A percentile compares a stretch with the other conserved stretches of the same genome.
Conservation (phyloP, 1,140 invertebrate species). For the Solenopsis fugax region DNA sequence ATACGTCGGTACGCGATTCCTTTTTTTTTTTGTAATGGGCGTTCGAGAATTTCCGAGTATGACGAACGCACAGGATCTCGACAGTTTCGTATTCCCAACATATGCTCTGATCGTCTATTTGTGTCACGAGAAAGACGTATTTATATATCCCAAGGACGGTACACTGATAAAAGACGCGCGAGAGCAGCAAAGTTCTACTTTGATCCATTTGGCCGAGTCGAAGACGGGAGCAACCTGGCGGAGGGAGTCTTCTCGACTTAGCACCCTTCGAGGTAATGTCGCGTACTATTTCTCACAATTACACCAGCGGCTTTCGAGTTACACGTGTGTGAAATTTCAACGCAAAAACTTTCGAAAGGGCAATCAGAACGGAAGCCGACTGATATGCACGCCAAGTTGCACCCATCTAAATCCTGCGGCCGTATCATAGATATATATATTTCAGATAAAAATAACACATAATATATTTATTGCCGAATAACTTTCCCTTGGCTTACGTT, state of each 20-base stretch:
- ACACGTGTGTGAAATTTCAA: slow-evolving; percentile 67
- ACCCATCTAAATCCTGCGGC: slow-evolving; percentile 29
- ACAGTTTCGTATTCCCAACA: slow-evolving; percentile 18
- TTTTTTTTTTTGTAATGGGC: not conserved
- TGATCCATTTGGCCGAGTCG: slow-evolving; percentile 53
- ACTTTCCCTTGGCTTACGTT: not conserved
- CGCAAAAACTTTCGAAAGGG: slow-evolving; percentile 71
- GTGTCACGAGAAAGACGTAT: slow-evolving; percentile 36
- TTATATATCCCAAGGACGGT: slow-evolving; percentile 46
- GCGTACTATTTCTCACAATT: slow-evolving; percentile 52
- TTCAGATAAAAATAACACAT: slow-evolving; percentile 12
- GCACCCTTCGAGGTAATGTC: slow-evolving; percentile 52
- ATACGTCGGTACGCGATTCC: not conserved
- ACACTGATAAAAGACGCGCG: slow-evolving; percentile 42
- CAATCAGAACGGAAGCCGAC: slow-evolving; percentile 70
- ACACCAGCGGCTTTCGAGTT: slow-evolving; percentile 39
- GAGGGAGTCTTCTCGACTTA: slow-evolving; percentile 54
- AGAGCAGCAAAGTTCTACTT: slow-evolving; percentile 52
- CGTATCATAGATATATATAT: not conserved
- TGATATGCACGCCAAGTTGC: not conserved
- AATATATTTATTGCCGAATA: not conserved
- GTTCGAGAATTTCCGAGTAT: not conserved
- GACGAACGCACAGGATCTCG: not conserved
- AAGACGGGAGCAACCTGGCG: slow-evolving; percentile 37
- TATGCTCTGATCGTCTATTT: slow-evolving; percentile 31